Conservation (phyloP, 2,113 vertebrate genomes). For the Pavo muticus region DNA sequence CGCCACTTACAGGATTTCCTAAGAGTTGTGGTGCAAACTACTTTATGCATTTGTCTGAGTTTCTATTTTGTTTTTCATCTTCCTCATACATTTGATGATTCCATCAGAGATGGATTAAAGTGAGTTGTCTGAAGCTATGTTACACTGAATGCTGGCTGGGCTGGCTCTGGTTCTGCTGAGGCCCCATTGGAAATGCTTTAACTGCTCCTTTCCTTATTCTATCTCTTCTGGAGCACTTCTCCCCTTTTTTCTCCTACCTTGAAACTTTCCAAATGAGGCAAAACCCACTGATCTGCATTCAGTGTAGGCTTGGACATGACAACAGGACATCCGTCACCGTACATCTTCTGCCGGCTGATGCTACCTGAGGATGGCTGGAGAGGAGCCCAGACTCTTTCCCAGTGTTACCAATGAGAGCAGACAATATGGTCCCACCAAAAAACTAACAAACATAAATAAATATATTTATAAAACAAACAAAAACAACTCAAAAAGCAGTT, state of each 20-base stretch:
- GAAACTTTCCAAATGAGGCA: not conserved
- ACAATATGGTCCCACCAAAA: not conserved
- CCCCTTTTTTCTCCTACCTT: not conserved
- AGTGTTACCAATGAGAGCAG: not conserved
- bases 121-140: not conserved
- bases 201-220: not conserved
- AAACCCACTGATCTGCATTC: not conserved
- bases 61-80: not conserved
- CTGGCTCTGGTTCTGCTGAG: not conserved
- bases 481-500: not conserved
- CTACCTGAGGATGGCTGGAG: not conserved
- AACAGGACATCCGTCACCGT: not conserved
- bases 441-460: not conserved
- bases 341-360: not conserved
- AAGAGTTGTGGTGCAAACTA: not conserved
- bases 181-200: not conserved
- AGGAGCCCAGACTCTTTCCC: not conserved
- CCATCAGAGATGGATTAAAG: not conserved
- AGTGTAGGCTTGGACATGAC: not conserved
- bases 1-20: not conserved
- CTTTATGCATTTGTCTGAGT: not conserved
- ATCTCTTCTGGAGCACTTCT: not conserved
- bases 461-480: not conserved
- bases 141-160: not conserved
- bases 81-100: too few relatives aligned